Evolutionary conservation across 2,888 invertebrate genomes (phyloP).

Genomic region (Tromatobia lineatoria): DNA sequence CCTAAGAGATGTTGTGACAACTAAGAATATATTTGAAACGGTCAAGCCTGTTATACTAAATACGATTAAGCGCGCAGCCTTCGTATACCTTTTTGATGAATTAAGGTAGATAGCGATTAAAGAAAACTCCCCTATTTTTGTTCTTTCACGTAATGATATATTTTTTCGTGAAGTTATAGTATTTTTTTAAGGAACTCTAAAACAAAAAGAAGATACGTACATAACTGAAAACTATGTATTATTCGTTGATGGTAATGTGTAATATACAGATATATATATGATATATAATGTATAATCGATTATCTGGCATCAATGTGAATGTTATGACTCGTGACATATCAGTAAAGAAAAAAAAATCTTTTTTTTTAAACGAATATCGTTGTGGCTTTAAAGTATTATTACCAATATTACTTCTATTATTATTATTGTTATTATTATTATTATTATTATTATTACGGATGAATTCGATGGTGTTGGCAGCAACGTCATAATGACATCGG

Average conservation of each 20-base stretch:
- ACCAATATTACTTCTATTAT: not conserved
- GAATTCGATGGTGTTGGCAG: not conserved
- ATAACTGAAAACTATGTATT: slow-evolving; percentile 46
- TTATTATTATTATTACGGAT: not conserved
- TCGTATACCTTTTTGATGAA: slow-evolving; percentile 61
- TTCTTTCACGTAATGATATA: slow-evolving; percentile 52
- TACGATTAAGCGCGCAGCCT: slow-evolving; percentile 58
- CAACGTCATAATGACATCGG: slow-evolving; percentile 13
- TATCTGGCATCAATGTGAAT: slow-evolving; percentile 58
- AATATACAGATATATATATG: slow-evolving; percentile 58
- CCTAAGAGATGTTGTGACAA: slow-evolving; percentile 19
- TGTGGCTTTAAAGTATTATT: slow-evolving; percentile 26
- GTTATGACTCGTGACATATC: slow-evolving; percentile 71
- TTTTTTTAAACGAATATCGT: slow-evolving; percentile 22
- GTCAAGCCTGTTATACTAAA: slow-evolving; percentile 23
- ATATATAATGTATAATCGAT: slow-evolving; percentile 51
- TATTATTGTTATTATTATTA: not conserved
- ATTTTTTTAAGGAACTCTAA: slow-evolving; percentile 59
- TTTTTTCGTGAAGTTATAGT: slow-evolving; percentile 61
- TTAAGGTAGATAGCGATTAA: slow-evolving; percentile 33
- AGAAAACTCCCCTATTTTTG: slow-evolving; percentile 28
- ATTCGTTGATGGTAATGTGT: slow-evolving; percentile 58
- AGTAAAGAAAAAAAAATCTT: slow-evolving; percentile 52
- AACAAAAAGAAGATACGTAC: slow-evolving; percentile 31
- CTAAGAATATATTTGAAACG: slow-evolving; percentile 33